Evolutionary conservation across 2,888 invertebrate species (phyloP), one percentile per base, ranked within the genome.

Genomic region (Tachina fera): DNA sequence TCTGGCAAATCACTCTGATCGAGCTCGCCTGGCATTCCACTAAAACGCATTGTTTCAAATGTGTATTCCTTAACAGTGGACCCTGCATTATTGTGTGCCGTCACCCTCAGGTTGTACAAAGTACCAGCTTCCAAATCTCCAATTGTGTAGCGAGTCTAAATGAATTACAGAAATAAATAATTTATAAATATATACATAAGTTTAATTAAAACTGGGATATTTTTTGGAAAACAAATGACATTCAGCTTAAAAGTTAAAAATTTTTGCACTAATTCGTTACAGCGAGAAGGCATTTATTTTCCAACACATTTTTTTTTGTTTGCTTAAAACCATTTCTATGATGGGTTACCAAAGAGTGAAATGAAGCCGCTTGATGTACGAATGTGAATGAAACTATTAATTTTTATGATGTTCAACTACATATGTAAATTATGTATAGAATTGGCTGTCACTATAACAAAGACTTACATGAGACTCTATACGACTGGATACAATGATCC

Each of bases 51-150:
- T 2, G 95, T 95, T 79, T 93, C 94, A 90, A 95, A 94, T 82
- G 93, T 93, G 87, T 94, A 94, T 87, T 94, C 94, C 61, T 94
- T 94, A 67, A 94, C 93, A 3, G 94, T 95, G 11, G 94, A 93
- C 0, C 95, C 95, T 6, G 95, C 95, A 89, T 95, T 94, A 89
- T 95, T 95, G 89, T 94, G 94, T 1, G 95, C 95, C 3, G 94
- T 94, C 45, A 95, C 93, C 13, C 94, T 93, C 63, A 94, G 89
- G 87, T 93, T 93, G 89, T 94, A 94, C 22, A 93, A 92, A 13
- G 93, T 93, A 58, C 93, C 94, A 19, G 94, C 93, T 76, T 93
- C 93, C 78, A 94, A 89, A 78, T 94, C 94, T 4, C 93, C 93
- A 87, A 94, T 93, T 11, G 92, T 92, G 77, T 91, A 92, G 0